These are phyloP conservation scores for Perithous albicinctus DNA, from an alignment of 2,888 invertebrate genomes.

Conservation along the genomic window DNA sequence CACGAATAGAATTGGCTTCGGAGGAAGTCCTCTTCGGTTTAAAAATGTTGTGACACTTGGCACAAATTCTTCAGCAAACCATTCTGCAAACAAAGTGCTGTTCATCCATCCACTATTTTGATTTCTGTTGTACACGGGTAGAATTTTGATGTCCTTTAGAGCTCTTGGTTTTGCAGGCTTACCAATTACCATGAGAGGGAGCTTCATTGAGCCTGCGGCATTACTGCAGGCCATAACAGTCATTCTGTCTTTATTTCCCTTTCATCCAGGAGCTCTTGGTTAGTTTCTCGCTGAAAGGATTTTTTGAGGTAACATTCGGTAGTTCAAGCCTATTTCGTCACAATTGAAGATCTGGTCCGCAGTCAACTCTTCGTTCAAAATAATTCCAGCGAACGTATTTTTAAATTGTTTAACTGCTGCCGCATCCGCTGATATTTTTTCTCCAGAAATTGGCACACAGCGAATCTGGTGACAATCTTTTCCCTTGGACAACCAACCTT, in stretches of 20 bases:
- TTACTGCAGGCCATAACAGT: constrained; percentile 70
- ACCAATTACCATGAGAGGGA: constrained; percentile 68
- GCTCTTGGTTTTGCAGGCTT: constrained; percentile 69
- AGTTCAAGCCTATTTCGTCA: constrained; percentile 56
- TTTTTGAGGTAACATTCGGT: constrained; percentile 41
- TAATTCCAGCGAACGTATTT: neutral
- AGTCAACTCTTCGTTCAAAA: neutral
- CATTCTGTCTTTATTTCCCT: constrained; percentile 57
- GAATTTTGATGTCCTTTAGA: constrained; percentile 63
- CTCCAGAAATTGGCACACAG: neutral
- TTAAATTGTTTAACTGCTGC: neutral
- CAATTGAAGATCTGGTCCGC: constrained; percentile 55
- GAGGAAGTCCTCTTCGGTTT: neutral
- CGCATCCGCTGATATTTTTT: neutral
- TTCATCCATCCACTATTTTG: constrained; percentile 64
- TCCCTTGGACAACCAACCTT: neutral
- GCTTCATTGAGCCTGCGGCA: constrained; percentile 65
- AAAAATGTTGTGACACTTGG: neutral
- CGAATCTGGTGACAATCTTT: constrained; percentile 14
- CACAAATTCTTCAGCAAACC: constrained; percentile 24
- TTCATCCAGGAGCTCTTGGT: constrained; percentile 12
- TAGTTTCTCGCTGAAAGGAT: neutral
- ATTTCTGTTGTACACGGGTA: constrained; percentile 63
- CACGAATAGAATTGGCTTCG: too few relatives aligned
- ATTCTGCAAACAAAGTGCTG: constrained; percentile 11